A percentile compares a stretch with the other conserved stretches of the same genome.
Conservation (phyloP, 1,140 invertebrate genomes). For the Propsilocerus akamusi region DNA sequence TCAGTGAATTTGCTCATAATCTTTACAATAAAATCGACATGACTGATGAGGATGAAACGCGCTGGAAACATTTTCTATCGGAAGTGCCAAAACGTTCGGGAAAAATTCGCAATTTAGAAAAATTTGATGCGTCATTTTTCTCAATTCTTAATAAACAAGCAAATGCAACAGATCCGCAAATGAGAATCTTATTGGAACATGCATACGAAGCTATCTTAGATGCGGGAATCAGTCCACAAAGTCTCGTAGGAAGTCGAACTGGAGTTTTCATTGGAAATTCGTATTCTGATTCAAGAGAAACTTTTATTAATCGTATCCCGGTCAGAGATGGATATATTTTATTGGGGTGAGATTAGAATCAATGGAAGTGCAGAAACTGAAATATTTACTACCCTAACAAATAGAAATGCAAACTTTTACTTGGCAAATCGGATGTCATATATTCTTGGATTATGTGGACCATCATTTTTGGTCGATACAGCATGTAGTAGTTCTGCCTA, state of each 20-base stretch:
- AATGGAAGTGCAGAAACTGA: no score
- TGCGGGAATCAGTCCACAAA: slow-evolving; percentile 46
- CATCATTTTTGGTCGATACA: slow-evolving; percentile 70
- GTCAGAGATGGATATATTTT: no score
- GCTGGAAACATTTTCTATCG: slow-evolving; percentile 42
- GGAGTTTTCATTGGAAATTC: slow-evolving; percentile 41
- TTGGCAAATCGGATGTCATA: slow-evolving; percentile 78
- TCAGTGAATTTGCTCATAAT: slow-evolving; percentile 46
- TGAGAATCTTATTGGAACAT: slow-evolving; percentile 64
- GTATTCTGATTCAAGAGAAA: slow-evolving; percentile 34
- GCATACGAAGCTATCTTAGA: slow-evolving; percentile 78
- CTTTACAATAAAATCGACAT: no score
- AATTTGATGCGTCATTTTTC: slow-evolving; percentile 72
- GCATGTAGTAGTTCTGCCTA: slow-evolving; percentile 79
- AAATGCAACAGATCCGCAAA: slow-evolving; percentile 75
- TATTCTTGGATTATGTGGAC: slow-evolving; percentile 45
- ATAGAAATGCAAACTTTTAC: background rate
- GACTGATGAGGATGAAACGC: no score
- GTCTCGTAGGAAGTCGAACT: slow-evolving; percentile 36
- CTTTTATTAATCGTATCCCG: slow-evolving; percentile 23
- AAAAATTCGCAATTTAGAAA: no score
- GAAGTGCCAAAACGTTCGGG: slow-evolving; percentile 46
- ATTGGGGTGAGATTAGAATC: no score
- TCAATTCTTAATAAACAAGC: slow-evolving; percentile 67
- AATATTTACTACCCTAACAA: background rate